These are phyloP conservation scores for Vidua macroura DNA, from an alignment of 2,113 vertebrate species.

Conservation along the genomic window DNA sequence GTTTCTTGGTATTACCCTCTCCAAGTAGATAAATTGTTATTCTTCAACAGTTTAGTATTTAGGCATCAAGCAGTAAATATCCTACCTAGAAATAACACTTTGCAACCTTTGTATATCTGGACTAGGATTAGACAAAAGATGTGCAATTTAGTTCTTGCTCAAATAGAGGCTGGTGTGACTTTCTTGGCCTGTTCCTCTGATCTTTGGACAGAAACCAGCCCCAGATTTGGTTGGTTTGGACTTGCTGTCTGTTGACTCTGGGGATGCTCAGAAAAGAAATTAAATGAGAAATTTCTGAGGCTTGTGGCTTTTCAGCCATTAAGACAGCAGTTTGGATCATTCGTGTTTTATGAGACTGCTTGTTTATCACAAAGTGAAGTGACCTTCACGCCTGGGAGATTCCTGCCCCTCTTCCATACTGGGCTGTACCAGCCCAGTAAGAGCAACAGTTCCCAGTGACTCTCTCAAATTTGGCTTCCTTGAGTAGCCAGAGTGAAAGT, in stretches of 20 bases:
- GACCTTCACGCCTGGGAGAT: neutral
- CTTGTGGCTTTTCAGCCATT: neutral
- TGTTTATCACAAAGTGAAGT: neutral
- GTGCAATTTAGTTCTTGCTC: neutral
- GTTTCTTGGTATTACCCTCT: neutral
- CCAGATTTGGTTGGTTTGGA: neutral
- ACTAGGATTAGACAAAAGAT: neutral
- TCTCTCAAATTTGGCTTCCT: neutral
- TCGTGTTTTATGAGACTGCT: neutral
- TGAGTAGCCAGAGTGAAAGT: neutral
- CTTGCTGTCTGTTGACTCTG: neutral
- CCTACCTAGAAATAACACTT: neutral
- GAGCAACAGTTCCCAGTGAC: neutral
- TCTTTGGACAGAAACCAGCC: neutral
- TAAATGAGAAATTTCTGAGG: neutral
- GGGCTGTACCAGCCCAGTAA: neutral
- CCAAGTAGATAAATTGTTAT: neutral
- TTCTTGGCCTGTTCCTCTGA: neutral
- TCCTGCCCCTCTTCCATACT: accelerated
- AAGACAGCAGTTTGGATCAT: neutral
- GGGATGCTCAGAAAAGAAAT: neutral
- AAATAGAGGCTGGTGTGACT: neutral
- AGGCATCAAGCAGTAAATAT: conserved; percentile 9
- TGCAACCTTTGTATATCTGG: neutral
- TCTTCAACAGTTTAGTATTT: neutral